A percentile compares a stretch with the other conserved stretches of the same genome.
Conservation (phyloP, 2,888 invertebrate genomes). For the Andrena flavipes region DNA sequence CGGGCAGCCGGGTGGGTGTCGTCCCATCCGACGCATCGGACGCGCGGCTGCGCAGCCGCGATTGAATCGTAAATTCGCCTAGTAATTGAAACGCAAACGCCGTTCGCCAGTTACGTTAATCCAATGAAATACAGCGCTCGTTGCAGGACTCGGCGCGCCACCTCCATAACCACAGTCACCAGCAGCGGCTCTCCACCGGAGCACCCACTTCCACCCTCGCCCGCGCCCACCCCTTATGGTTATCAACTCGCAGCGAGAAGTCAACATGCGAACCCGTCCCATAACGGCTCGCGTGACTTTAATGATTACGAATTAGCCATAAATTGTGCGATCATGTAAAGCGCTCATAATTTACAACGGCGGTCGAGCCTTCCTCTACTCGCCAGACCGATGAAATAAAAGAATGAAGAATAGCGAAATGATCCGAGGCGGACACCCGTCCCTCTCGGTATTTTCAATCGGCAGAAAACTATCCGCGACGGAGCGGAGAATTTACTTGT, state of each 20-base stretch:
- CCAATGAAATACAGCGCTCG: conserved; percentile 74
- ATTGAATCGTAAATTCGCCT: conserved; percentile 73
- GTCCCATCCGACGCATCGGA: conserved; percentile 26
- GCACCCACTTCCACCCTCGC: conserved; percentile 12
- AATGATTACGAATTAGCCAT: conserved; percentile 81
- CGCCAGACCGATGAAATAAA: not conserved
- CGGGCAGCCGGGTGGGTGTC: not conserved
- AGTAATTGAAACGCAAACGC: conserved; percentile 79
- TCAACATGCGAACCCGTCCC: conserved; percentile 76
- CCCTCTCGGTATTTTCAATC: not conserved
- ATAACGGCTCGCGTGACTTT: conserved; percentile 80
- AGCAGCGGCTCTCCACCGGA: conserved; percentile 15
- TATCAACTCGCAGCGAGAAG: conserved; percentile 75
- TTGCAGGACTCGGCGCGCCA: conserved; percentile 45
- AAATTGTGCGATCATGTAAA: conserved; percentile 81
- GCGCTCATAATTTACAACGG: conserved; percentile 76
- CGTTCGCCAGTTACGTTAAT: conserved; percentile 75
- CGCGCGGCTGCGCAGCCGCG: conserved; percentile 71
- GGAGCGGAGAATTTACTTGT: not conserved
- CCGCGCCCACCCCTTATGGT: conserved; percentile 49
- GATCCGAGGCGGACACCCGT: not conserved
- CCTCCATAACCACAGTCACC: conserved; percentile 48
- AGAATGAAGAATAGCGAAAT: not conserved
- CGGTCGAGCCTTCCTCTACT: conserved; percentile 10
- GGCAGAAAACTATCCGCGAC: not conserved